Conservation (phyloP, 2,113 vertebrate genomes). For the Hydropotes inermis region DNA sequence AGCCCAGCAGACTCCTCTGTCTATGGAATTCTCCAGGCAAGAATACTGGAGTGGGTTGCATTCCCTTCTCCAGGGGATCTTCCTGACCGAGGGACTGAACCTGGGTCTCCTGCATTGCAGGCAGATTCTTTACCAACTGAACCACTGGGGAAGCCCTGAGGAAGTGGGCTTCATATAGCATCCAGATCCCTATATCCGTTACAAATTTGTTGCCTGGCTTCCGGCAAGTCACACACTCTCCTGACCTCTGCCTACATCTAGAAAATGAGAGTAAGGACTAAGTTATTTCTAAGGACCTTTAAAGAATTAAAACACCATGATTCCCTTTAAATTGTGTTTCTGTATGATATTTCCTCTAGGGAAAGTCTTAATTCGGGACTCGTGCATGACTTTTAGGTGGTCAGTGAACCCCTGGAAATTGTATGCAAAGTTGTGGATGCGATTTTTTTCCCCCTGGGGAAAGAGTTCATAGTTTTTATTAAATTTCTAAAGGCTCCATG, state of each 20-base stretch:
- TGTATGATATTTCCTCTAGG: background rate
- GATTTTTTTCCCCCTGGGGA: background rate
- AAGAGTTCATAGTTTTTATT: background rate
- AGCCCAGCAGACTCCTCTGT: background rate
- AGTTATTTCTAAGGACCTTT: background rate
- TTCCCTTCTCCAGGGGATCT: background rate
- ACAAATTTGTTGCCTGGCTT: background rate
- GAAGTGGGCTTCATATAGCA: background rate
- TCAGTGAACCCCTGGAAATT: background rate
- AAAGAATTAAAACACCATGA: background rate
- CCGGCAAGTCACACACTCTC: background rate
- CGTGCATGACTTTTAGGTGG: background rate
- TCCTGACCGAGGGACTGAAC: background rate
- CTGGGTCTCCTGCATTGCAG: background rate
- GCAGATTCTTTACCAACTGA: background rate
- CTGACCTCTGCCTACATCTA: background rate
- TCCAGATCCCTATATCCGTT: background rate
- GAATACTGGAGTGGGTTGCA: background rate
- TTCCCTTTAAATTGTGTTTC: background rate
- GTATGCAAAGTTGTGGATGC: background rate
- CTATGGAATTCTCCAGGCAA: background rate
- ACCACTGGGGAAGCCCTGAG: background rate
- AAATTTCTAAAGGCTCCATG: background rate
- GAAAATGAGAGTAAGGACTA: background rate
- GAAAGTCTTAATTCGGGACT: background rate